Evolutionary conservation across 2,113 vertebrate species (phyloP).

Genomic region (Suricata suricatta): DNA sequence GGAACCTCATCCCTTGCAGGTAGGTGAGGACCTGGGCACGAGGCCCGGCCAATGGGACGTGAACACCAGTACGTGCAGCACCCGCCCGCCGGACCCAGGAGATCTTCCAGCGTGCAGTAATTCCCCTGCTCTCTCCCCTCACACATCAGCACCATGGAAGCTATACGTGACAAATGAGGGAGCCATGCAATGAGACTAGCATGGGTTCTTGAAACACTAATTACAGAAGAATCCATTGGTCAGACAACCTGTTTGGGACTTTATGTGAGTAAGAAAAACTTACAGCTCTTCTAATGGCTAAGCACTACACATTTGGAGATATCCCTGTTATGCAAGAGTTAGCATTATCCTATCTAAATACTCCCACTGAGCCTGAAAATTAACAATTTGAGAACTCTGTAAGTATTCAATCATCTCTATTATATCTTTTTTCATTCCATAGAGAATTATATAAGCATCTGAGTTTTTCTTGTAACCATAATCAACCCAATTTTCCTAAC

Average conservation of each 20-base stretch:
- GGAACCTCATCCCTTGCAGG: background rate
- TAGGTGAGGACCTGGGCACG: background rate
- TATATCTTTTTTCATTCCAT: conserved; percentile 23
- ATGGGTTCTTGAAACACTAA: background rate
- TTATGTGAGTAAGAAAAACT: background rate
- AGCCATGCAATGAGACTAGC: background rate
- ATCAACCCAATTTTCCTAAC: background rate
- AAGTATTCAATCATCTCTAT: background rate
- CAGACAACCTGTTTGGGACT: background rate
- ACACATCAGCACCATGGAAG: background rate
- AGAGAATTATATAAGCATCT: background rate
- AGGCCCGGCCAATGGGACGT: background rate
- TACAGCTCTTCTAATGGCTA: background rate
- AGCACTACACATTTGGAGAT: background rate
- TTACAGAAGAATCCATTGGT: background rate
- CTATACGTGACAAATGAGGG: background rate
- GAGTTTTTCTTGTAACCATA: background rate
- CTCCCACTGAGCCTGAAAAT: background rate
- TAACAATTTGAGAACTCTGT: background rate
- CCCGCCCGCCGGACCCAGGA: background rate
- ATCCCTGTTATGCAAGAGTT: background rate
- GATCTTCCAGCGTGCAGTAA: background rate
- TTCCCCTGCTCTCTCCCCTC: background rate
- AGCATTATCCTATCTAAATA: background rate
- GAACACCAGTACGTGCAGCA: background rate